phyloP scores from a whole-genome alignment of 2,888 invertebrate species.

The Pseudococcus viburni region DNA sequence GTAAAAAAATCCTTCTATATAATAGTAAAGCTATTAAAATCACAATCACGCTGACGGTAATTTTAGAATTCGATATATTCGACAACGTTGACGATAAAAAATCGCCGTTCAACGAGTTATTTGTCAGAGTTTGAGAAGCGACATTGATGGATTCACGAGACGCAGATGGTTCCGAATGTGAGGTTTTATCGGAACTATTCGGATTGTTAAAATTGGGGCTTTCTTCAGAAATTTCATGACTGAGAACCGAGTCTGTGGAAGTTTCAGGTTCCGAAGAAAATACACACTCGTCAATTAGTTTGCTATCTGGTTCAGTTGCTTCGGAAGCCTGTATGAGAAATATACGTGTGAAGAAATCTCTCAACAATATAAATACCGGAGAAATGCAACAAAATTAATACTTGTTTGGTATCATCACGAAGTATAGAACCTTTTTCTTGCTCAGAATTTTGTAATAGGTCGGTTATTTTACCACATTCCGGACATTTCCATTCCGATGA shows the following conservation, averaged over 20 bases:
- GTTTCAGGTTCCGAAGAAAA: background rate
- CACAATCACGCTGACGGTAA: slow-evolving; percentile 57
- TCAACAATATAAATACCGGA: background rate
- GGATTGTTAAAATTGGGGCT: background rate
- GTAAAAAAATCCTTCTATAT: slow-evolving; percentile 55
- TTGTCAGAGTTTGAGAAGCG: background rate
- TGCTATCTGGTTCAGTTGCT: background rate
- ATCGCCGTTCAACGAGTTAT: background rate
- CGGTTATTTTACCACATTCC: slow-evolving; percentile 76
- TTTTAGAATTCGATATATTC: slow-evolving; percentile 58
- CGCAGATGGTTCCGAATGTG: background rate
- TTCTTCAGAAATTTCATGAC: background rate
- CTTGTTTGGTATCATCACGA: background rate
- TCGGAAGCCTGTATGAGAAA: background rate
- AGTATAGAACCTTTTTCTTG: background rate
- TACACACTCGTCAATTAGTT: background rate
- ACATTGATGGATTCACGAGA: background rate
- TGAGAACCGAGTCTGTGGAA: background rate
- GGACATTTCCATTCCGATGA: slow-evolving; percentile 78
- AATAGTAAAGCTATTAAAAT: slow-evolving; percentile 58
- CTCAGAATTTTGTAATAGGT: slow-evolving; percentile 71
- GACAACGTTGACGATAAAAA: background rate
- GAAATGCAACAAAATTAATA: background rate
- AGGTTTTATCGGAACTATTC: background rate
- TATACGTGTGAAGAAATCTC: background rate